Evolutionary conservation across 2,113 vertebrate genomes (phyloP).

Genomic region (Serilophus lunatus): DNA sequence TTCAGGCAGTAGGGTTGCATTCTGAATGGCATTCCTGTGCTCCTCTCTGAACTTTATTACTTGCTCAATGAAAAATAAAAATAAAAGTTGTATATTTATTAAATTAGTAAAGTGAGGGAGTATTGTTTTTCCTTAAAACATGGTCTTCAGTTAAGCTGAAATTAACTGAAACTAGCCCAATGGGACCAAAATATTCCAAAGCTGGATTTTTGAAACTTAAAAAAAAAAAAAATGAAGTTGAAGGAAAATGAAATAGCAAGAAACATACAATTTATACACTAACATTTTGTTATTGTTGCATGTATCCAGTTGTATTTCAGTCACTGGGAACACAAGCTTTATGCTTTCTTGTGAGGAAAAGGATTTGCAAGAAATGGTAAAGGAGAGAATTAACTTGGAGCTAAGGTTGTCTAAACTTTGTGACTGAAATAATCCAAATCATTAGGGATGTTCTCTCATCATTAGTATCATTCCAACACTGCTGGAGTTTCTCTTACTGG

Average conservation of each 20-base stretch:
- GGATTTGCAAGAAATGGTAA: neutral
- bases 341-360: neutral
- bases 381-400: slow-evolving; percentile 6
- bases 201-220: slow-evolving; percentile 52
- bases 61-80: slow-evolving; percentile 27
- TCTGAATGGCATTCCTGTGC: neutral
- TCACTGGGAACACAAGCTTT: neutral
- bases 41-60: slow-evolving; percentile 11
- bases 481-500: neutral
- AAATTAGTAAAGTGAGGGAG: neutral
- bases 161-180: slow-evolving; percentile 50
- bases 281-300: slow-evolving; percentile 22
- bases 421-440: neutral
- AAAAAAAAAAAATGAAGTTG: slow-evolving; percentile 42
- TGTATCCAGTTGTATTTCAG: neutral
- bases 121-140: slow-evolving; percentile 44
- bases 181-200: slow-evolving; percentile 25
- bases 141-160: slow-evolving; percentile 42
- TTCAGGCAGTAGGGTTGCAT: neutral
- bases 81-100: neutral
- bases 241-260: slow-evolving; percentile 23
- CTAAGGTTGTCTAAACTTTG: neutral
- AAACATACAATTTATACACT: neutral
- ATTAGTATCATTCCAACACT: neutral
- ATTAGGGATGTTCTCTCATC: neutral